A percentile compares a stretch with the other conserved stretches of the same genome.
Conservation (phyloP, 2,888 invertebrate species). For the Dione vanillae region DNA sequence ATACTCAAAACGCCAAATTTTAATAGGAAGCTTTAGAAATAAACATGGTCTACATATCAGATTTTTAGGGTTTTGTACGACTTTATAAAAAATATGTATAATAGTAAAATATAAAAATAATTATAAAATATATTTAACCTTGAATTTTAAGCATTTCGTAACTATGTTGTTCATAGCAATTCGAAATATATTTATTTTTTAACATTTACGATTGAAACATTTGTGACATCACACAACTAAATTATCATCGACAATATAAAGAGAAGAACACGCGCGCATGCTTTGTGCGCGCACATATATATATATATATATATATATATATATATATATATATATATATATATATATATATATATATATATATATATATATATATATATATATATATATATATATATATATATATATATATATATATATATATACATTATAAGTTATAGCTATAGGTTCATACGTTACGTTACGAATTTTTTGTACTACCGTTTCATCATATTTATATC, state of each 20-base stretch:
- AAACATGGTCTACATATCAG: no score
- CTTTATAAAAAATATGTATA: no score
- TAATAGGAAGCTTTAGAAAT: no score
- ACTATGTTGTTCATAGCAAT: conserved; percentile 53
- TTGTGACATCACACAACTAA: conserved; percentile 65
- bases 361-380: no score
- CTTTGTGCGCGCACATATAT: conserved; percentile 48
- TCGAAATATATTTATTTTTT: conserved; percentile 59
- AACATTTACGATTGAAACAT: conserved; percentile 49
- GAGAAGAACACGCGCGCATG: conserved; percentile 71
- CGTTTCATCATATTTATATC: not conserved
- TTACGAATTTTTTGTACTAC: not conserved
- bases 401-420: no score
- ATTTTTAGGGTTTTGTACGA: no score
- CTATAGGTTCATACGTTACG: not conserved
- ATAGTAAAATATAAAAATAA: no score
- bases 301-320: no score
- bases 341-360: no score
- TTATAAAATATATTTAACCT: not conserved
- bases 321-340: no score
- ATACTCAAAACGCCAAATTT: no score
- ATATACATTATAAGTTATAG: not conserved
- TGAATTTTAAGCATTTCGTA: not conserved
- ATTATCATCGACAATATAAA: conserved; percentile 77
- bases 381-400: no score